Percentiles rank a stretch among this genome's conserved stretches.
Evolutionary conservation across 2,113 vertebrate genomes (phyloP).

Genomic region (Panthera leo): DNA sequence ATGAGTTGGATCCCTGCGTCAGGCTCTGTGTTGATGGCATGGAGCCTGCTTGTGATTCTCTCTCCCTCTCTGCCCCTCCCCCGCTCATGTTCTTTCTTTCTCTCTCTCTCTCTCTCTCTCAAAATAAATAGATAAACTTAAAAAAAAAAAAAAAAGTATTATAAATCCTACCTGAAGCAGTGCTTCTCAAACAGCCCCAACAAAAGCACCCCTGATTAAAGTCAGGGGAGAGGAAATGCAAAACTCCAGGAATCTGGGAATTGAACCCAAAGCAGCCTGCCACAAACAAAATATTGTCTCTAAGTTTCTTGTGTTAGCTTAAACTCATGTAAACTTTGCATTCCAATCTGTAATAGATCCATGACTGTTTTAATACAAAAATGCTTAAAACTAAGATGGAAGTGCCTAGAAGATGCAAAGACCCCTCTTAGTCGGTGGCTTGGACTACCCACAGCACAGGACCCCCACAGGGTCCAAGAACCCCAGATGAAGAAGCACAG

Average conservation of each 20-base stretch:
- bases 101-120: no score
- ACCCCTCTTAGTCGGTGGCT: background rate
- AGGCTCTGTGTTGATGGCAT: no score
- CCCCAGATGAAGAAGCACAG: background rate
- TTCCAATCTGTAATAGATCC: background rate
- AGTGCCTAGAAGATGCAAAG: background rate
- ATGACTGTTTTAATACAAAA: background rate
- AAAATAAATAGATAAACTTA: no score
- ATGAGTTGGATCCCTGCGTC: no score
- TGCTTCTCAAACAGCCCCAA: background rate
- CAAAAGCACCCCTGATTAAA: background rate
- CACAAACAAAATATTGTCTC: slow-evolving; percentile 4
- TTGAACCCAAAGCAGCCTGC: background rate
- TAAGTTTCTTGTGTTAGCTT: slow-evolving; percentile 18
- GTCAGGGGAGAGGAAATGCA: background rate
- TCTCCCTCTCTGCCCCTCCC: no score
- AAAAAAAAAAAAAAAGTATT: background rate
- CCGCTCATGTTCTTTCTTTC: no score
- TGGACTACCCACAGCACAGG: background rate
- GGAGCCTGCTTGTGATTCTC: no score
- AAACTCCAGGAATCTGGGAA: background rate
- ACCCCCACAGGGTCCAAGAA: background rate
- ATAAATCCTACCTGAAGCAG: background rate
- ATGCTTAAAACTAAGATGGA: background rate
- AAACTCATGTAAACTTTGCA: slow-evolving; percentile 7